Evolutionary conservation across 2,797 vertebrate species (phyloP), one percentile per base, ranked within the genome.

Genomic region (Kryptolebias ocellatus): DNA sequence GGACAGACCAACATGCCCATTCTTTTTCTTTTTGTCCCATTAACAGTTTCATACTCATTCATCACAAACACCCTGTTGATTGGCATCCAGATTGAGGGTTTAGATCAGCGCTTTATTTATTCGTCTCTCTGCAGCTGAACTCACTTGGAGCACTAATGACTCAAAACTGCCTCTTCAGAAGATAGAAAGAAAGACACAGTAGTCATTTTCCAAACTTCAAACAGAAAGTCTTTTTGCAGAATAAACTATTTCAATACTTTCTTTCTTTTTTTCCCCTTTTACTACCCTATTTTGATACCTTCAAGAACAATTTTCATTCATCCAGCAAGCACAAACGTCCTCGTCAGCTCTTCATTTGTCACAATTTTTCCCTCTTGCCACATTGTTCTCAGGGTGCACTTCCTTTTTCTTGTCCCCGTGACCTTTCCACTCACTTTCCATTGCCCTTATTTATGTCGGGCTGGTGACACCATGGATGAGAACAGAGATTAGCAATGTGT

Each of bases 401-500:
- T 51, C 20, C 15, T 64, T 24, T 55, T 58, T 47, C 51, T 53
- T 69, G 58, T 20, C 53, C 46, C 47, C 17, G 57, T 82, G 75
- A 88, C 80, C 80, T 72, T 71, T 64, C 29, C 0, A 16, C 53
- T 86, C 70, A 55, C 31, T 80, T 82, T 79, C 56, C 60, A 67
- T 78, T 79, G 60, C 51, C 28, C 55, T 70, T 64, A 54, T 78
- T 80, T 64, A 60, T 68, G 78, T 76, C 14, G 4, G 28, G 46
- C 17, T 78, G 76, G 78, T 79, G 79, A 87, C 76, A 64, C 74
- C 68, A 50, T 58, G 79, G 67, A 79, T 72, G 67, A 83, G 76
- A 81, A 55, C 63, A 17, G 66, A 80, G 81, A 88, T 87, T 82
- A 84, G 80, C 74, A 60, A 62, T 76, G 79, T 79, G 83, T 89